These are phyloP conservation scores for Equus przewalskii DNA, from an alignment of 2,113 vertebrate genomes.

Conservation along the genomic window DNA sequence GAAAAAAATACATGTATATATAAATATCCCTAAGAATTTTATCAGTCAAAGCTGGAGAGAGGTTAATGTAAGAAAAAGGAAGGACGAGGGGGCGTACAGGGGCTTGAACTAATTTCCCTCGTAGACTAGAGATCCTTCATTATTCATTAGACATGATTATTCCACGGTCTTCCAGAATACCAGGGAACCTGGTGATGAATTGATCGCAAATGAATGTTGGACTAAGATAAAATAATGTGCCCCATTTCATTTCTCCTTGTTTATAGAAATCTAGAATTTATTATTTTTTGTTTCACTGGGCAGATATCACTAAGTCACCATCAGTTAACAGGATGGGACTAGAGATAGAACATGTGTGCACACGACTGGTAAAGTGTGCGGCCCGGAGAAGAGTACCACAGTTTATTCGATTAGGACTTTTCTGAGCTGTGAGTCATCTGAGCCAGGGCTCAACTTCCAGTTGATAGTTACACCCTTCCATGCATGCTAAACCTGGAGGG, in stretches of 20 bases:
- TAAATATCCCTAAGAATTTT: too few relatives aligned
- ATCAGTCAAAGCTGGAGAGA: too few relatives aligned
- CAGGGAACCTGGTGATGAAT: not conserved
- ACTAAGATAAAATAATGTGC: not conserved
- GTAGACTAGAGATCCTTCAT: too few relatives aligned
- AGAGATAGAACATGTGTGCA: not conserved
- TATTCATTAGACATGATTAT: not conserved
- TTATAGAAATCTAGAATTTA: not conserved
- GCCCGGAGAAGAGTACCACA: not conserved
- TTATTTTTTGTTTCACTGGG: not conserved
- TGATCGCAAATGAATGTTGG: too few relatives aligned
- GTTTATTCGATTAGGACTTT: not conserved
- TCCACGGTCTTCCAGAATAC: not conserved
- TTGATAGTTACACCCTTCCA: fast-evolving
- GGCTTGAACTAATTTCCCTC: too few relatives aligned
- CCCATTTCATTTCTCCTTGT: not conserved
- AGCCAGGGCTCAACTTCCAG: not conserved
- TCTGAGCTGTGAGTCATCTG: too few relatives aligned
- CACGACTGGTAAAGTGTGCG: not conserved
- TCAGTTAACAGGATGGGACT: fast-evolving
- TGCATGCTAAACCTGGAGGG: fast-evolving
- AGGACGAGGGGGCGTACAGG: not conserved
- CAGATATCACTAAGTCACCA: not conserved
- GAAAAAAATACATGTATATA: too few relatives aligned
- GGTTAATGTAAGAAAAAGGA: not conserved